Evolutionary conservation across 1,140 invertebrate genomes (phyloP), one percentile per base, ranked within the genome.

Genomic region (Teleogryllus occipitalis): DNA sequence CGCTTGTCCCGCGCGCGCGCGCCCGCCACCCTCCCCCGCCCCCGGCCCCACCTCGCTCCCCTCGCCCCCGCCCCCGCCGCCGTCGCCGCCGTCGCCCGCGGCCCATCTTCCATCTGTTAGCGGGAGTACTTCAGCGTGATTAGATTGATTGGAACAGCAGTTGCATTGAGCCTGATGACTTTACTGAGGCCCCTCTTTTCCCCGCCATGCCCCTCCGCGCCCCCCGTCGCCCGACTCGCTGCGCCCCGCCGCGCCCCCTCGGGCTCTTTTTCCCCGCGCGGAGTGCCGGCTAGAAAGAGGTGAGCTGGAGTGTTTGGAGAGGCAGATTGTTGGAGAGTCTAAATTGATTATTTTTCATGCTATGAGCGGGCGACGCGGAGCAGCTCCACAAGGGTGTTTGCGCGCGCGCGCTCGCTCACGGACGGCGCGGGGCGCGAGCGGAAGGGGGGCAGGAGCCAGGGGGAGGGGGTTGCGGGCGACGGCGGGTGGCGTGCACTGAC

Each of bases 131-230:
- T 76, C 75, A 74, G 73, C 79, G 75, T 80, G 79, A 80, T 80
- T 80, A 80, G 79, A 80, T 80, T 80, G 79, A 80, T 80, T 80
- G 79, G 79, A 77, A 80, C 79, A 76, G 75, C 79, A 80, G 75
- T 77, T 78, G 27, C 78, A 78, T 78, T 78, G 47, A 27, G 78
- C 78, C 72, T 78, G 78, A 78, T 75, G 47, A 75, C 47, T 73
- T 48, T 72, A 22, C 78, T 27, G n/a, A 65, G 54, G 21, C 74
- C 46, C 21, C 74, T 75, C 74, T 47, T 27, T 47, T 21, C 46
- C 21, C 49, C 47, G 39, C 8, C 15, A 14, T 8, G 8, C 75
- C 39, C 49, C 47, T 5, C 8, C 15, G 7, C 4, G 8, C 75
- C 39, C 75, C 3, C 39, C 75, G 18, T n/a, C 74, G 74, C 39